Conservation (phyloP, 2,888 invertebrate genomes). For the Acronicta alni region DNA sequence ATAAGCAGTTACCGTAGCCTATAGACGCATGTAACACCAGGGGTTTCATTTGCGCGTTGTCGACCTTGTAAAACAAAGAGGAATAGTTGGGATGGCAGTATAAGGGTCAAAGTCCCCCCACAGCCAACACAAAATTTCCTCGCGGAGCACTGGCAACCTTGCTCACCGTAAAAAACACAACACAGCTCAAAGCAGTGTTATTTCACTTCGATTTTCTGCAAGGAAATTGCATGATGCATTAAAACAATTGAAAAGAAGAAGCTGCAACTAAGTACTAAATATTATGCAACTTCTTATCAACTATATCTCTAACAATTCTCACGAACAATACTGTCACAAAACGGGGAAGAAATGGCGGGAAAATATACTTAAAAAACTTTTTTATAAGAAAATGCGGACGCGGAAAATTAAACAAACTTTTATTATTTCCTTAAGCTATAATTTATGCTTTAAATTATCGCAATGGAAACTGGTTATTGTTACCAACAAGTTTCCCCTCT, state of each 20-base stretch:
- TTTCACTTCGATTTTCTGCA: too few relatives aligned
- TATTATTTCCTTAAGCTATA: conserved; percentile 44
- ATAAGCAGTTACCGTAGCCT: too few relatives aligned
- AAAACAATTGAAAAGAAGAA: not conserved
- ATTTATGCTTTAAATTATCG: conserved; percentile 48
- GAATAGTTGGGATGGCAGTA: too few relatives aligned
- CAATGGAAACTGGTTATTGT: conserved; percentile 39
- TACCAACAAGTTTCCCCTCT: conserved; percentile 30
- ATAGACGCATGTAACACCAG: too few relatives aligned
- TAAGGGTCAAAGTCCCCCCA: too few relatives aligned
- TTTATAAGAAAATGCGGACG: conserved; percentile 38
- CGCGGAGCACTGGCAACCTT: too few relatives aligned
- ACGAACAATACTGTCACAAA: conserved; percentile 31
- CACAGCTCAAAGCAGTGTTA: too few relatives aligned
- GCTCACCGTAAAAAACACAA: too few relatives aligned
- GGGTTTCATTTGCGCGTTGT: too few relatives aligned
- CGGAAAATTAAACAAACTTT: conserved; percentile 48
- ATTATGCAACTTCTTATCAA: conserved; percentile 10
- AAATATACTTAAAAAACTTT: conserved; percentile 47
- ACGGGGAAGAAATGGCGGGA: conserved; percentile 8
- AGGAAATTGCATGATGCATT: too few relatives aligned
- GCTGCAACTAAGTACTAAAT: conserved; percentile 10
- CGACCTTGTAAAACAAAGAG: too few relatives aligned
- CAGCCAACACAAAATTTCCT: too few relatives aligned
- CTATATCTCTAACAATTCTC: conserved; percentile 10